Percentiles rank a stretch among this genome's conserved stretches.
phyloP scores from a whole-genome alignment of 2,797 vertebrate genomes.

The Anolis apletophallus region DNA sequence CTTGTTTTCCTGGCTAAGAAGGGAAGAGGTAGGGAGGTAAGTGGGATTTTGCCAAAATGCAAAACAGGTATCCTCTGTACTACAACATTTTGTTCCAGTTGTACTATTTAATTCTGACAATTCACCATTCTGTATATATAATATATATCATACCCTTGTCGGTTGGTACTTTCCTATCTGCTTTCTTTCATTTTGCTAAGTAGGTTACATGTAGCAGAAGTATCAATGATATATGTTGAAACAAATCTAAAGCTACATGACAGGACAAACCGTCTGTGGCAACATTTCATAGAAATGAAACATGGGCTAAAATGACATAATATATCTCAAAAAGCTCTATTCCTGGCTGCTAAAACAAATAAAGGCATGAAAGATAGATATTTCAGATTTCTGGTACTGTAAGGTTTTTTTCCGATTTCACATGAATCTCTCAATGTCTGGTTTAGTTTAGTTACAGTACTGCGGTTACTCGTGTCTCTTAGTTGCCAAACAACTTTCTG shows the following conservation, averaged over 20 bases:
- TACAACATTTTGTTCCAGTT: neutral
- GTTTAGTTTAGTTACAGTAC: constrained; percentile 13
- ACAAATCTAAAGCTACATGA: constrained; percentile 29
- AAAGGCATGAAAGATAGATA: neutral
- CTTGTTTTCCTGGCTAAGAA: neutral
- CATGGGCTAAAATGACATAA: neutral
- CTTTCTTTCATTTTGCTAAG: constrained; percentile 22
- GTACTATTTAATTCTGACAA: neutral
- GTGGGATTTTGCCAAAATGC: neutral
- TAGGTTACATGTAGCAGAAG: neutral
- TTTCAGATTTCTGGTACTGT: neutral
- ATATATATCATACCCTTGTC: neutral
- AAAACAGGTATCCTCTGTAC: neutral
- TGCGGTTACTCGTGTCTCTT: constrained; percentile 5
- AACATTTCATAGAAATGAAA: neutral
- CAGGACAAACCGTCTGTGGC: neutral
- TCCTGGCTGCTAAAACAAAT: neutral
- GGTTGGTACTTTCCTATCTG: neutral
- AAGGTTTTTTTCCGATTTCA: neutral
- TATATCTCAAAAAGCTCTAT: neutral
- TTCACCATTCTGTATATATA: neutral
- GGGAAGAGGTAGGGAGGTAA: neutral
- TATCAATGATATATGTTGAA: constrained; percentile 1
- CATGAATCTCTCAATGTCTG: neutral
- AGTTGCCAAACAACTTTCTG: constrained; percentile 19